A percentile compares a stretch with the other conserved stretches of the same genome.
phyloP scores from a whole-genome alignment of 2,888 invertebrate genomes.

The Parnassius apollo region DNA sequence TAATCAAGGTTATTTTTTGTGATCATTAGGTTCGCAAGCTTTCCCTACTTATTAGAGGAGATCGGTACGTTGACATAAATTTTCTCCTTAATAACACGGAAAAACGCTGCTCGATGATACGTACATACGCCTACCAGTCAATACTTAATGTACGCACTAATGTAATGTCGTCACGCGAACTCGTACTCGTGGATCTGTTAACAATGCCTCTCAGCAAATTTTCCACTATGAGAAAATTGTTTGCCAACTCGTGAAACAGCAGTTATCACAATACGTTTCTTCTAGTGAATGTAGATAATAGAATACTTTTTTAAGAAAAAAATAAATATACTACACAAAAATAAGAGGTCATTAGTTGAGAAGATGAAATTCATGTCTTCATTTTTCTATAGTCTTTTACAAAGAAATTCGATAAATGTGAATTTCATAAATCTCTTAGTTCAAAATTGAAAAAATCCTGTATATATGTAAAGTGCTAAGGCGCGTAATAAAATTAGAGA shows the following conservation, averaged over 20 bases:
- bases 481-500: too few species aligned
- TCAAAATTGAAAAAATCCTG: too few species aligned
- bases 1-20: slow-evolving; percentile 35
- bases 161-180: slow-evolving; percentile 54
- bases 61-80: slow-evolving; percentile 43
- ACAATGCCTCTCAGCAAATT: slow-evolving; percentile 60
- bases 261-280: slow-evolving; percentile 39
- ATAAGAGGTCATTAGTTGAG: too few species aligned
- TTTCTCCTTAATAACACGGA: slow-evolving; percentile 58
- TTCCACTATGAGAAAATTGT: slow-evolving; percentile 63
- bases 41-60: slow-evolving; percentile 47
- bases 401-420: too few species aligned
- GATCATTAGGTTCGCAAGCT: slow-evolving; percentile 41
- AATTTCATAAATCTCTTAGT: too few species aligned
- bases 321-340: too few species aligned
- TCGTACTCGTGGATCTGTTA: slow-evolving; percentile 37
- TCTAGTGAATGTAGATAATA: slow-evolving; percentile 38
- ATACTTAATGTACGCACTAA: slow-evolving; percentile 42
- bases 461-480: too few species aligned
- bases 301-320: slow-evolving; percentile 1
- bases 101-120: slow-evolving; percentile 37
- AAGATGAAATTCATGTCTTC: too few species aligned
- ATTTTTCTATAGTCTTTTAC: too few species aligned
- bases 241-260: slow-evolving; percentile 51
- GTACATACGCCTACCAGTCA: slow-evolving; percentile 27